Base-by-base conservation (phyloP, 2,888 invertebrate species). In the Nesidiocoris tenuis region DNA sequence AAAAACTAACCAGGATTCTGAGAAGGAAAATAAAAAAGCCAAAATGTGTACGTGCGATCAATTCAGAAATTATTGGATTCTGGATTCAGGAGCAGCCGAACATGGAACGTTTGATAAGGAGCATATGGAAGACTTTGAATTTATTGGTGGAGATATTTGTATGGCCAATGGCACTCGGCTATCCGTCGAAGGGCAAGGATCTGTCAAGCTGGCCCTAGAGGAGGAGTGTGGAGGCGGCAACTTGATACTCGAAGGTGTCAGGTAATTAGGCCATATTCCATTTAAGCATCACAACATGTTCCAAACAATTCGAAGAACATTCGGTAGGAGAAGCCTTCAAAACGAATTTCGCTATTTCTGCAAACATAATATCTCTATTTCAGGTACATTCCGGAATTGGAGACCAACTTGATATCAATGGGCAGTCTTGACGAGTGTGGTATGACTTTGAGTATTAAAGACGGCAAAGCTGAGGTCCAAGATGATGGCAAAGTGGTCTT, bases 151-250 rank as follows among this genome's bases (percentile, higher is more conserved):
- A 7, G 70, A 59, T 17, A 70, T 70, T 17, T 70, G 70, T 24
- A 70, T 70, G 70, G 70, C 70, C 5, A 70, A 70, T 19, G 70
- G 70, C 22, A 25, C 70, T 1, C 22, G 70, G 17, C 25, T 70
- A 59, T 59, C 70, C 1, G 70, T 70, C 1, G 70, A 70, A 59
- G 70, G 70, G 17, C 70, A 70, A 70, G 70, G 70, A 9, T 70
- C 70, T 17, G 70, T 70, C 24, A 70, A 70, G 23, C 24, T 70
- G 24, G 21, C 70, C 1, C 19, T 70, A 18, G 70, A 70, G 9
- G 70, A 70, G 18, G 70, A 56, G 7, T 70, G 57, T 17, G 70
- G 70, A 24, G 70, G 70, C 1, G 70, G 70, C 9, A 25, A 59
- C 24, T 24, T 70, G 7, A 23, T 70, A n/a, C 25, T 70, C 18